Base-by-base conservation (phyloP, 1,140 invertebrate species). In the Eupeodes corollae region DNA sequence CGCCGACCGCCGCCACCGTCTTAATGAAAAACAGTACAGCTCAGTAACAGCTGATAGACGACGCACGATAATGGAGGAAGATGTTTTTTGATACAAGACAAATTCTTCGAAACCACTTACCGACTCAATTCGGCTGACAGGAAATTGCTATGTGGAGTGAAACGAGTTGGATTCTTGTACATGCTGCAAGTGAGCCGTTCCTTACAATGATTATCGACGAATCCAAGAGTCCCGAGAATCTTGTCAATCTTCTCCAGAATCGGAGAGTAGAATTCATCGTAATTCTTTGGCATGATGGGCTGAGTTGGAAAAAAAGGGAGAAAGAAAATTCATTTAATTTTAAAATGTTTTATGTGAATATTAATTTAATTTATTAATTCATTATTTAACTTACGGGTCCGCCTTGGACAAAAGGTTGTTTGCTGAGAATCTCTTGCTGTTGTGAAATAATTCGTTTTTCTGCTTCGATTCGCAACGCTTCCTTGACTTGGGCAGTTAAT, bases 61-160 rank as follows among this genome's bases (percentile, higher is more conserved):
- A n/a, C n/a, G n/a, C n/a, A n/a, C n/a, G n/a, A n/a, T n/a, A n/a
- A n/a, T n/a, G n/a, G n/a, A n/a, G n/a, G n/a, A n/a, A n/a, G n/a
- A n/a, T n/a, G n/a, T n/a, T n/a, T n/a, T 26, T 26, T 26, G 21
- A 26, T 26, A 26, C 3, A 26, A 8, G 21, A 26, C n/a, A n/a
- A n/a, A n/a, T n/a, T n/a, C n/a, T n/a, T n/a, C n/a, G n/a, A 26
- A 26, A 26, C 21, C 12, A 59, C 69, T 74, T 71, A 91, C 87
- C 86, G 87, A 75, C 85, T 88, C 12, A 91, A 70, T 64, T 89
- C 83, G 49, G 82, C 83, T 15, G 86, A 89, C 6, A 90, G 73
- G 34, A 88, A 73, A 70, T 89, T 90, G 61, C 86, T 89, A 62
- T 88, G 82, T 1, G 87, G 86, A 50, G 83, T 79, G 56, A 82